Conservation (phyloP, 1,140 invertebrate genomes). For the Samia ricini region DNA sequence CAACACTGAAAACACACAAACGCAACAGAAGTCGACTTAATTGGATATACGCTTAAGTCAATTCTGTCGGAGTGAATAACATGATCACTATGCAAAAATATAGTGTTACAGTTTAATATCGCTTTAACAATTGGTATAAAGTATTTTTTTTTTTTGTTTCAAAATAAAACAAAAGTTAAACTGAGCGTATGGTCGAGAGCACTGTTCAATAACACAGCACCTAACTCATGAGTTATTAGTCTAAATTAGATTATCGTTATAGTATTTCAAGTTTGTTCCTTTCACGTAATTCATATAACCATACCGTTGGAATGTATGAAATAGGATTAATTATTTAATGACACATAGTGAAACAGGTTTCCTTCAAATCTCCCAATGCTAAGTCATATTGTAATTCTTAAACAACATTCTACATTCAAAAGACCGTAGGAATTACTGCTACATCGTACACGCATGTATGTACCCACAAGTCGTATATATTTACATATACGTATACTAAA, state of each 20-base stretch:
- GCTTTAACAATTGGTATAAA: no score
- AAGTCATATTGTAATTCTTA: neutral
- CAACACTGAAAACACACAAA: no score
- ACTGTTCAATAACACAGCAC: no score
- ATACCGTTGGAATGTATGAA: neutral
- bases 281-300: neutral
- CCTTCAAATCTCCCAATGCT: neutral
- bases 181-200: no score
- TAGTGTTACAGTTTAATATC: no score
- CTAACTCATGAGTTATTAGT: no score
- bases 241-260: neutral
- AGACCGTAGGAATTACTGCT: neutral
- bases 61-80: no score
- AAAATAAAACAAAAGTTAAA: no score
- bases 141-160: no score
- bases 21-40: no score
- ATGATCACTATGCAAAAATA: no score
- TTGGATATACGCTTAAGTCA: no score
- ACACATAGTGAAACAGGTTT: neutral
- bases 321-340: neutral
- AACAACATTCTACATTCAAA: neutral
- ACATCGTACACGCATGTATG: neutral
- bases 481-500: neutral
- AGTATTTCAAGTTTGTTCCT: neutral
- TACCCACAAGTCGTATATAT: neutral